Percentiles rank a stretch among this genome's conserved stretches.
Evolutionary conservation across 2,797 vertebrate species (phyloP).

Genomic region (Acipenser transmontanus): DNA sequence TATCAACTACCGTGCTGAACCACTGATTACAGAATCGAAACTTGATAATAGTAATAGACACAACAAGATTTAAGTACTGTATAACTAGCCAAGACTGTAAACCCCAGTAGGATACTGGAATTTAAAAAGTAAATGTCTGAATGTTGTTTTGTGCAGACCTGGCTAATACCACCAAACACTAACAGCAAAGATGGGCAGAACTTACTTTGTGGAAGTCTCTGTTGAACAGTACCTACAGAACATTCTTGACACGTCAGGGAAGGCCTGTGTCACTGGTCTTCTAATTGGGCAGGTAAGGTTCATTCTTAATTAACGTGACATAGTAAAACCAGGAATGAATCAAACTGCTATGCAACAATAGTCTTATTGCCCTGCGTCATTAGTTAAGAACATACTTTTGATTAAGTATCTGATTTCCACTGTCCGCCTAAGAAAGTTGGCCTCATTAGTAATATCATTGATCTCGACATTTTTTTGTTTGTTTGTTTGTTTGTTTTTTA

Average conservation of each 20-base stretch:
- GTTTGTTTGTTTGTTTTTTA: neutral
- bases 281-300: constrained; percentile 82
- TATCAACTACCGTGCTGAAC: no score
- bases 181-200: constrained; percentile 70
- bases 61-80: no score
- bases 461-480: neutral
- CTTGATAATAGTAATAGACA: no score
- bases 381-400: neutral
- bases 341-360: neutral
- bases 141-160: no score
- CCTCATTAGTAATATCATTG: no score
- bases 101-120: no score
- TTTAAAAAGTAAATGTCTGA: no score
- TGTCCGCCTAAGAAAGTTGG: no score
- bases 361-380: no score
- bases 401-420: neutral
- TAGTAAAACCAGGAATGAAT: neutral
- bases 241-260: constrained; percentile 51
- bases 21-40: no score
- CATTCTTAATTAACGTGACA: neutral
- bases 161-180: no score
- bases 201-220: constrained; percentile 79
- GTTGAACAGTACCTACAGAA: constrained; percentile 74
- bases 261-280: constrained; percentile 68
- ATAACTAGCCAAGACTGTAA: no score